These are phyloP conservation scores for Esox lucius DNA, from an alignment of 2,797 vertebrate genomes.

Conservation along the genomic window DNA sequence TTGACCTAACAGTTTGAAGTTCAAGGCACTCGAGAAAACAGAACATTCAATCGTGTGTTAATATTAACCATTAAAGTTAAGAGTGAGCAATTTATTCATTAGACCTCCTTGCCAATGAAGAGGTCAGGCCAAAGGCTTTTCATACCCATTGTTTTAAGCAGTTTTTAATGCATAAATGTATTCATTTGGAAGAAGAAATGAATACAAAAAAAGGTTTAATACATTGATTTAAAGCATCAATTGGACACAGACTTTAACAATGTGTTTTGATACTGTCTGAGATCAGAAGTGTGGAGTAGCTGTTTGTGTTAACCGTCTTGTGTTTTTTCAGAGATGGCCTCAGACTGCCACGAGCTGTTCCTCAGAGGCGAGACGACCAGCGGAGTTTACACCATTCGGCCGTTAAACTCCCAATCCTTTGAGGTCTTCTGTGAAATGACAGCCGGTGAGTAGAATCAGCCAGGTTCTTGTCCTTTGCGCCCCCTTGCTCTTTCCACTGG, in stretches of 20 bases:
- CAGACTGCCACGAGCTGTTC: conserved; percentile 89
- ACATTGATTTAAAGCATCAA: background rate
- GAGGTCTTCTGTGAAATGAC: conserved; percentile 89
- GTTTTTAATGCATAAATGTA: too few relatives aligned
- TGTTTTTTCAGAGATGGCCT: conserved; percentile 71
- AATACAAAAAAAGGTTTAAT: too few relatives aligned
- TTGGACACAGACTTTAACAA: conserved; percentile 6
- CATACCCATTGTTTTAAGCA: too few relatives aligned
- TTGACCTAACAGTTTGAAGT: conserved; percentile 18
- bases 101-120: background rate
- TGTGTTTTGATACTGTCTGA: background rate
- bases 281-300: background rate
- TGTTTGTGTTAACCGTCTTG: conserved; percentile 12
- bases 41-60: background rate
- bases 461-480: background rate
- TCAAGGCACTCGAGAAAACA: conserved; percentile 24
- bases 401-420: conserved; percentile 76
- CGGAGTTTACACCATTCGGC: conserved; percentile 86
- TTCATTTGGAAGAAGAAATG: too few relatives aligned
- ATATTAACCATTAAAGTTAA: too few relatives aligned
- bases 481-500: background rate
- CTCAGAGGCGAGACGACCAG: conserved; percentile 80
- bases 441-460: conserved; percentile 67
- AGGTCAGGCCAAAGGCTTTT: background rate
- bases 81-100: too few relatives aligned